Base-by-base conservation (phyloP, 2,888 invertebrate species). In the Entomobrya proxima region DNA sequence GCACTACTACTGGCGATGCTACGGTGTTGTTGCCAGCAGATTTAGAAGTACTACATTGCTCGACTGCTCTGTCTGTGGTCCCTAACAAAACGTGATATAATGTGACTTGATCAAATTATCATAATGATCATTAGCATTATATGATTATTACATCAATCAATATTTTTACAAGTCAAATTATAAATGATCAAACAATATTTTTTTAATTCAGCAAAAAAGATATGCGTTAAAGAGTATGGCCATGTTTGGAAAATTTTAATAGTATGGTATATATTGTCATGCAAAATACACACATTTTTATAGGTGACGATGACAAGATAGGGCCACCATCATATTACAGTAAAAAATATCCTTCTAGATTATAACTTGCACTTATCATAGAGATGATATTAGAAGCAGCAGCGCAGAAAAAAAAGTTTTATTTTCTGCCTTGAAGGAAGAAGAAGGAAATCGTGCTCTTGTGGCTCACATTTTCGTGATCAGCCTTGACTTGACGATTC, bases 371-470 rank as follows among this genome's bases (percentile, higher is more conserved):
- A n/a, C n/a, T n/a, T n/a, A n/a, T n/a, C n/a, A 2, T n/a, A 32
- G 13, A 30, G 27, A 61, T 61, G 30, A 61, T 21, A 61, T 61
- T 30, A 61, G n/a, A 27, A 61, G 61, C 61, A 58, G 55, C 27
- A 61, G n/a, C 61, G n/a, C 2, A 24, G 27, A 27, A 27, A 11
- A 3, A 30, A 30, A 58, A 58, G 35, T 21, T 21, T 4, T 7
- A 37, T 40, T 32, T 21, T 44, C 32, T 55, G 78, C 78, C 78
- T 72, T 82, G 82, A 75, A 82, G 75, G 82, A 61, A 81, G 58
- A 80, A 47, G 44, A 32, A 75, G 82, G 61, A 75, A 82, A 64
- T 82, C 82, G 82, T 82, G 82, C 82, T 32, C 35, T 80, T 82
- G 55, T 74, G 61, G 21, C 64, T 74, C 75, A 58, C 37, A 40